A percentile compares a stretch with the other conserved stretches of the same genome.
These are phyloP conservation scores for Sinodicranocentrus sp. DNA, from an alignment of 2,888 invertebrate species.

Conservation along the genomic window DNA sequence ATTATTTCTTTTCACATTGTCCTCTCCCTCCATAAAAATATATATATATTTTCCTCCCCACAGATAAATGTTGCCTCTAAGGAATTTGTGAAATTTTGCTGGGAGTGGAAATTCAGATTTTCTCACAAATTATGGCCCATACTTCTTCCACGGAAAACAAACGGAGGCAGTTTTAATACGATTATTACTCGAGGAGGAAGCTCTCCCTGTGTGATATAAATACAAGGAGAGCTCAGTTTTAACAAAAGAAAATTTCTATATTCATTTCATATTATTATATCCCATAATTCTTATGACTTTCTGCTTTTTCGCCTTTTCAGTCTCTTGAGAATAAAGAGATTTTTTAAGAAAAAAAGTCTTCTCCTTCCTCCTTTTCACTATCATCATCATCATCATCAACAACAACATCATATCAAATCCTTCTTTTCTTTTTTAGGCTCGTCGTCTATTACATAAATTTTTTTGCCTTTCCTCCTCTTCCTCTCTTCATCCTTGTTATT, in stretches of 20 bases:
- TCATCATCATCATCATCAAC: constrained; percentile 22
- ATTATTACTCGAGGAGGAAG: constrained; percentile 42
- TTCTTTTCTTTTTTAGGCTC: neutral
- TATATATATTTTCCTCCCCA: too few relatives aligned
- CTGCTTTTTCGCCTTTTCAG: constrained; percentile 11
- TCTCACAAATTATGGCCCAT: constrained; percentile 50
- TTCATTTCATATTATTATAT: constrained; percentile 17
- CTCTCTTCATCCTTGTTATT: constrained; percentile 20
- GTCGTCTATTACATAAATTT: constrained; percentile 25
- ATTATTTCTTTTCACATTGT: too few relatives aligned
- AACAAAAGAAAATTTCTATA: neutral
- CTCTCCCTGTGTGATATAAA: neutral
- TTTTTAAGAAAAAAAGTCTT: constrained; percentile 9
- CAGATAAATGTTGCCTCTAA: constrained; percentile 43
- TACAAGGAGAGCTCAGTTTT: neutral
- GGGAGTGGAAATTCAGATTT: constrained; percentile 56
- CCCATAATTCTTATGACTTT: neutral
- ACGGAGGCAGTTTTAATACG: constrained; percentile 62
- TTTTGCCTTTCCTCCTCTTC: constrained; percentile 7
- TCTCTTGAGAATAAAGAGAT: constrained; percentile 25
- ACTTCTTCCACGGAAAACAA: constrained; percentile 49
- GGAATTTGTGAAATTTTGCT: constrained; percentile 52
- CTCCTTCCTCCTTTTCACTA: neutral
- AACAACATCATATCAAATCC: constrained; percentile 16
- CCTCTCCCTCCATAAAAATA: too few relatives aligned